Conservation (phyloP, 1,140 invertebrate genomes). For the Diachasmimorpha longicaudata region DNA sequence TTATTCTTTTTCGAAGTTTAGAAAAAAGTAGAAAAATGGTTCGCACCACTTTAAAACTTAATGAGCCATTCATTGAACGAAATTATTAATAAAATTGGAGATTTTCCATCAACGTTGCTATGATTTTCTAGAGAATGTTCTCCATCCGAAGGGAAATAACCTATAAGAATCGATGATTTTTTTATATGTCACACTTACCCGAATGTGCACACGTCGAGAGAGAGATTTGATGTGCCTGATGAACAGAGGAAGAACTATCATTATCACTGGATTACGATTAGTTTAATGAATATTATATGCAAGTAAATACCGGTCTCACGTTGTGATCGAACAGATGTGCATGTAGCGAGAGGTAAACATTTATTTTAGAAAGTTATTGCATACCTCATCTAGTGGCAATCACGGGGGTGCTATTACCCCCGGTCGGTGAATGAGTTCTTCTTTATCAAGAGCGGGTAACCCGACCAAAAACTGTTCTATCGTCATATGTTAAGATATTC, state of each 20-base stretch:
- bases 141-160: background rate
- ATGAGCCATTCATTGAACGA: too few relatives aligned
- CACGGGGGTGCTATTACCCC: background rate
- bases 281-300: background rate
- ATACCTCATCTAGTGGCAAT: too few relatives aligned
- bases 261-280: background rate
- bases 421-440: background rate
- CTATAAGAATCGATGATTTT: background rate
- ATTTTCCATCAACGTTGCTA: too few relatives aligned
- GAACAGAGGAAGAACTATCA: background rate
- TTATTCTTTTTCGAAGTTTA: background rate
- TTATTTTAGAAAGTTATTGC: background rate
- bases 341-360: background rate
- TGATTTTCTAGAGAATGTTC: too few relatives aligned
- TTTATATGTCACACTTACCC: background rate
- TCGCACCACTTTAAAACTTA: too few relatives aligned
- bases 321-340: background rate
- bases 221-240: conserved; percentile 2
- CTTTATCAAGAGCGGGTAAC: too few relatives aligned
- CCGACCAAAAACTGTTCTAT: too few relatives aligned
- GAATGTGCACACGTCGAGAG: background rate
- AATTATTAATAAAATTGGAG: too few relatives aligned
- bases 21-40: too few relatives aligned
- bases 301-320: background rate
- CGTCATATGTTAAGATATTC: too few relatives aligned